Evolutionary conservation across 2,888 invertebrate genomes (phyloP), one percentile per base, ranked within the genome.

Genomic region (Sarcophaga rosellei): DNA sequence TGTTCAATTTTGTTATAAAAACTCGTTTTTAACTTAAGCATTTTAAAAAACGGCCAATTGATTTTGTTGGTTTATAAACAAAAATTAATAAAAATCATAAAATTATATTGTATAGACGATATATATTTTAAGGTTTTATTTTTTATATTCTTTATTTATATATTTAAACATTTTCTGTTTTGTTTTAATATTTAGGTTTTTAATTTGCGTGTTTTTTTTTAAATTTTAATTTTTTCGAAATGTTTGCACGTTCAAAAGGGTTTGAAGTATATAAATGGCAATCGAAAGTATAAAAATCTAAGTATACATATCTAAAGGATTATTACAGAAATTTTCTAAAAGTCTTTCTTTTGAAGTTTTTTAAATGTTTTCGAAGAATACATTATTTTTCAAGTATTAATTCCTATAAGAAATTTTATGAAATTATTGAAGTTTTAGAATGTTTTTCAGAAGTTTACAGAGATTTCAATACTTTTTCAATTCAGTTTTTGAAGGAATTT

Each of bases 41-140:
- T 59, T 68, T 82, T 86, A 88, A 88, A 25, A 85, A 57, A 76
- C 77, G 45, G 45, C 88, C 78, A 88, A 87, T 86, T 86, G 81
- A 81, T 88, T 88, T 88, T 88, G 86, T 88, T 90, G 85, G 87
- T 77, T 82, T 57, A 78, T 87, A 87, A 85, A 81, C 44, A 77
- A 65, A 87, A 78, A 47, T 68, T 83, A 84, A 78, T 62, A 8
- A 47, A 86, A 86, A 75, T 85, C 62, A 87, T 84, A 87, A 66
- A 88, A 81, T 73, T 59, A 87, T 78, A 63, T 35, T n/a, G 23
- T 68, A 62, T 53, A 62, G 66, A 65, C 35, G 35, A 8, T 73
- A 59, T 62, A 74, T 23, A 23, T 81, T n/a, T 74, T 35, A 35
- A 35, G 10, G 35, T 63, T 20, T 68, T 61, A 57, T 68, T 68